Evolutionary conservation across 2,797 vertebrate genomes (phyloP).

Genomic region (Balearica regulorum): DNA sequence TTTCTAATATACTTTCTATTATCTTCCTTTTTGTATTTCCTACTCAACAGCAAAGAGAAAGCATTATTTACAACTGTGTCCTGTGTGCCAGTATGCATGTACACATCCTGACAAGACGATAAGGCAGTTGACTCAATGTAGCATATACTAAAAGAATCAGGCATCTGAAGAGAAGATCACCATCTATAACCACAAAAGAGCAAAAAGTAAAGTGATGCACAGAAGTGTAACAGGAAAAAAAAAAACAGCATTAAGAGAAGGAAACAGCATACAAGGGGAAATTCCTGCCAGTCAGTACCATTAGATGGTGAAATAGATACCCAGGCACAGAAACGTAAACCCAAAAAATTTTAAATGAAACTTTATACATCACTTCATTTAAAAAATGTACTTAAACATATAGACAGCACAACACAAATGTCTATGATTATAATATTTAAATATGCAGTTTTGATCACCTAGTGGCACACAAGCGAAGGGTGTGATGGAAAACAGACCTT

Average conservation of each 20-base stretch:
- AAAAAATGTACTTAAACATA: not conserved
- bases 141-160: not conserved
- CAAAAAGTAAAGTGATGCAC: not conserved
- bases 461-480: not conserved
- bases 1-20: not conserved
- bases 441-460: not conserved
- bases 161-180: not conserved
- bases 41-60: not conserved
- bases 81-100: not conserved
- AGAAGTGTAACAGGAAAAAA: not conserved
- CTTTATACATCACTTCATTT: not conserved
- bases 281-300: not conserved
- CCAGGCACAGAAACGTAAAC: not conserved
- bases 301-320: not conserved
- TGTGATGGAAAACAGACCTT: not conserved
- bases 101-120: not conserved
- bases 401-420: not conserved
- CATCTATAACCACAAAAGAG: not conserved
- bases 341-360: not conserved
- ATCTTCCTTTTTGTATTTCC: not conserved
- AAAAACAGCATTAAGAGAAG: not conserved
- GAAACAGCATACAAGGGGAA: not conserved
- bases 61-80: not conserved
- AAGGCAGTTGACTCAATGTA: not conserved
- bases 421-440: not conserved